A percentile compares a stretch with the other conserved stretches of the same genome.
These are phyloP conservation scores for Trichomycterus rosablanca DNA, from an alignment of 2,113 vertebrate genomes.

Conservation along the genomic window DNA sequence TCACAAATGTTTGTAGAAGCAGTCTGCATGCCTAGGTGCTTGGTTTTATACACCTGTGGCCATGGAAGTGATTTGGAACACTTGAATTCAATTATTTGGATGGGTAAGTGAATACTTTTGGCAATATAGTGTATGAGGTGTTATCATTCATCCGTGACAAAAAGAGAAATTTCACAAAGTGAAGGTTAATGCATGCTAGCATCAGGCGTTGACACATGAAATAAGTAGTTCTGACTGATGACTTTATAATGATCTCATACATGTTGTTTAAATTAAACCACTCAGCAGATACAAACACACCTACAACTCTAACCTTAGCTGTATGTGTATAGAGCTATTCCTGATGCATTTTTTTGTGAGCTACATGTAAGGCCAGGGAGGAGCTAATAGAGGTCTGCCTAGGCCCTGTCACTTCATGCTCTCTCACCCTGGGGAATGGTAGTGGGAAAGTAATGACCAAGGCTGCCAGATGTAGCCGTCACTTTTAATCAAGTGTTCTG, in stretches of 20 bases:
- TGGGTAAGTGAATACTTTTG: no score
- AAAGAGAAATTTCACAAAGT: slow-evolving; percentile 48
- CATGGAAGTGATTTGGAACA: no score
- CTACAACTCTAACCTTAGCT: background rate
- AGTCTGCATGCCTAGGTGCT: no score
- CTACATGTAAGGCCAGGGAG: slow-evolving; percentile 60
- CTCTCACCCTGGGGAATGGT: slow-evolving; percentile 61
- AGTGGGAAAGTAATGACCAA: slow-evolving; percentile 70
- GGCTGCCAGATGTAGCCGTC: slow-evolving; percentile 75
- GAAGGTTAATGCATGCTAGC: slow-evolving; percentile 37
- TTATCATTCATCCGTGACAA: slow-evolving; percentile 38
- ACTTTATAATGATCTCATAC: slow-evolving; percentile 42
- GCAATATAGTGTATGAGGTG: no score
- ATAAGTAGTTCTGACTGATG: slow-evolving; percentile 17
- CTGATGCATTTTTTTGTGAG: slow-evolving; percentile 46
- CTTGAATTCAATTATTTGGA: no score
- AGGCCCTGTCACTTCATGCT: slow-evolving; percentile 70
- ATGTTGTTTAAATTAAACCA: slow-evolving; percentile 14
- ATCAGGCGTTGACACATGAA: slow-evolving; percentile 37
- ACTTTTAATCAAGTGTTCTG: slow-evolving; percentile 74
- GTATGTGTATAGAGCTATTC: slow-evolving; percentile 54
- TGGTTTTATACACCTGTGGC: no score
- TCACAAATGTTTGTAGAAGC: no score
- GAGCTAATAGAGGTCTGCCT: slow-evolving; percentile 71
- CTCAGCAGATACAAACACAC: background rate